Percentiles rank a stretch among this genome's conserved stretches.
phyloP scores from a whole-genome alignment of 2,888 invertebrate species.

The Sinohyriopsis cumingii region DNA sequence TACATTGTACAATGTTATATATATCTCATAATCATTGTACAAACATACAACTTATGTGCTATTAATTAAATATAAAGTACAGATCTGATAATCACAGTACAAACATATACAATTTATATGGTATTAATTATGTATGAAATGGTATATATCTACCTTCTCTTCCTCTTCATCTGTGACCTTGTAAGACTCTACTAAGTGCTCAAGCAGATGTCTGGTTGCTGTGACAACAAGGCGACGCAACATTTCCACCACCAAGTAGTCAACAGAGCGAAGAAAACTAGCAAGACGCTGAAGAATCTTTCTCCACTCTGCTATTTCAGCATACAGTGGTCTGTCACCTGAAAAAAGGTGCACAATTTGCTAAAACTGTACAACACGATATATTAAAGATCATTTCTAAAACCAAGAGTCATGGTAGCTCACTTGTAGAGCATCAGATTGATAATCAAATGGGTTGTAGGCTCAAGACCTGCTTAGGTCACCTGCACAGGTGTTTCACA shows the following conservation, averaged over 20 bases:
- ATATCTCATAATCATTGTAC: too few relatives aligned
- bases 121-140: neutral
- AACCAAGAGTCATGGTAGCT: neutral
- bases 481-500: neutral
- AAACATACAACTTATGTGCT: too few relatives aligned
- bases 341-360: neutral
- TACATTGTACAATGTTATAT: too few relatives aligned
- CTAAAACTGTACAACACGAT: neutral
- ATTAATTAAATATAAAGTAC: too few relatives aligned
- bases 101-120: too few relatives aligned
- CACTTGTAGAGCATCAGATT: neutral
- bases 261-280: constrained; percentile 66
- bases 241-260: constrained; percentile 68
- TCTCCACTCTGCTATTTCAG: constrained; percentile 70
- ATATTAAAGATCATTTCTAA: too few relatives aligned
- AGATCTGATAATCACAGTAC: too few relatives aligned
- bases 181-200: constrained; percentile 62
- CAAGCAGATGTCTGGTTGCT: constrained; percentile 59
- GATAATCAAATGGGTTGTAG: neutral
- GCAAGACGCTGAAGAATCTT: constrained; percentile 66
- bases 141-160: constrained; percentile 34
- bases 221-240: constrained; percentile 67
- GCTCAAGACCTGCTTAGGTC: neutral
- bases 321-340: constrained; percentile 64
- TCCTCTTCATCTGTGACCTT: constrained; percentile 58